Conservation (phyloP, 2,888 invertebrate genomes). For the Mythimna vitellina region DNA sequence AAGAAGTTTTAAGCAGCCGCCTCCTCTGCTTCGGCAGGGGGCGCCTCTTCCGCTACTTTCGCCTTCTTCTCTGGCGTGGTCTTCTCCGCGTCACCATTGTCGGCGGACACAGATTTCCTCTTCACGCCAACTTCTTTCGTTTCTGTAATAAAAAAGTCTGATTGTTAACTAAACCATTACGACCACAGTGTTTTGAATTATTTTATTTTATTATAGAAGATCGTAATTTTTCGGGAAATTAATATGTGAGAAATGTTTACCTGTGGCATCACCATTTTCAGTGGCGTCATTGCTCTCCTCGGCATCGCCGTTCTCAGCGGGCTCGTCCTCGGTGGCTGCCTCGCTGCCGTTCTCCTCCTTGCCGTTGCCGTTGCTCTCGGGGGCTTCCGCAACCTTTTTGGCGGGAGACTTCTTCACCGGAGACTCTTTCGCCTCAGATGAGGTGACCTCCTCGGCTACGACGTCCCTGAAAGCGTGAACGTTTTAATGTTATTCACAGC, state of each 20-base stretch:
- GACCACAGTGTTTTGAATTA: not conserved
- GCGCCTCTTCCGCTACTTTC: conserved; percentile 91
- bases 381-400: conserved; percentile 85
- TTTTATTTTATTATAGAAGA: not conserved
- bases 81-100: conserved; percentile 91
- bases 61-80: conserved; percentile 94
- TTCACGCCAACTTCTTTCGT: conserved; percentile 91
- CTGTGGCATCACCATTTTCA: conserved; percentile 87
- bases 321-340: conserved; percentile 80
- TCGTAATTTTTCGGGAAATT: not conserved
- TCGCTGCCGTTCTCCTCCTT: conserved; percentile 86
- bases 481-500: conserved; percentile 9
- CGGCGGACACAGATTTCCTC: conserved; percentile 92
- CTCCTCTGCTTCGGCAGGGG: conserved; percentile 89
- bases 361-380: conserved; percentile 82
- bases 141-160: conserved; percentile 76
- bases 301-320: conserved; percentile 83
- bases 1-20: conserved; percentile 88
- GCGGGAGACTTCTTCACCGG: conserved; percentile 89
- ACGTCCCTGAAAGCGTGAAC: conserved; percentile 81
- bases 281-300: conserved; percentile 88
- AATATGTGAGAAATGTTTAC: conserved; percentile 63
- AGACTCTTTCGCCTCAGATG: conserved; percentile 87
- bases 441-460: conserved; percentile 87
- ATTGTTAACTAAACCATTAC: conserved; percentile 11